These are phyloP conservation scores for Linnaemya vulpina DNA, from an alignment of 2,888 invertebrate species.

Conservation along the genomic window DNA sequence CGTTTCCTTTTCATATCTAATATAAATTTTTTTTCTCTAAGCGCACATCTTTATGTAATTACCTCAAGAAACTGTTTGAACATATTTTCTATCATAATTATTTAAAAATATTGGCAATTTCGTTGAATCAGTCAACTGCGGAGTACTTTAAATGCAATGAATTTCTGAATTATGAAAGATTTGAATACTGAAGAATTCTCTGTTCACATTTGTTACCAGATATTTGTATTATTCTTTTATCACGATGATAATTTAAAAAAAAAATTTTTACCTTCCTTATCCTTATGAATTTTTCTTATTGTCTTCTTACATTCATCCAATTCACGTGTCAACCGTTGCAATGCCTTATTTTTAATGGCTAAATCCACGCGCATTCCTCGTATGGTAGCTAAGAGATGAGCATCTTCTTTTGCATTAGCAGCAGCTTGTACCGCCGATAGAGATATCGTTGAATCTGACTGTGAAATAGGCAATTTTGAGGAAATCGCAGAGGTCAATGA, in stretches of 20 bases:
- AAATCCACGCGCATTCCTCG: slow-evolving; percentile 90
- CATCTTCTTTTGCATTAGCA: slow-evolving; percentile 86
- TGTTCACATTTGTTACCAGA: neutral
- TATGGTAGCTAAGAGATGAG: slow-evolving; percentile 90
- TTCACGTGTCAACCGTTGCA: slow-evolving; percentile 89
- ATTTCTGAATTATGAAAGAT: too few relatives aligned
- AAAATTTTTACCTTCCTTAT: slow-evolving; percentile 85
- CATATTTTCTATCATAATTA: too few relatives aligned
- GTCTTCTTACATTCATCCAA: slow-evolving; percentile 90
- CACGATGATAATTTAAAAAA: neutral
- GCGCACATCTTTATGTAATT: too few relatives aligned
- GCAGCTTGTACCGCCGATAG: slow-evolving; percentile 82
- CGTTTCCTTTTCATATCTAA: too few relatives aligned
- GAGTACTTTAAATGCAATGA: too few relatives aligned
- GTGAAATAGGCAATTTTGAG: slow-evolving; percentile 84
- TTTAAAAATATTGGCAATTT: too few relatives aligned
- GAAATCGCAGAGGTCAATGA: slow-evolving; percentile 68
- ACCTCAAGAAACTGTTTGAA: too few relatives aligned
- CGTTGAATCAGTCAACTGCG: too few relatives aligned
- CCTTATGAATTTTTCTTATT: slow-evolving; percentile 89
- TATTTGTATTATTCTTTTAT: neutral
- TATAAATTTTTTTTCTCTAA: too few relatives aligned
- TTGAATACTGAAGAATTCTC: neutral
- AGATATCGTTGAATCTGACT: slow-evolving; percentile 84
- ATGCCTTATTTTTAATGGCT: slow-evolving; percentile 88